These are phyloP conservation scores for Drosophila tsacasi DNA, from an alignment of 1,140 invertebrate species.

Conservation along the genomic window DNA sequence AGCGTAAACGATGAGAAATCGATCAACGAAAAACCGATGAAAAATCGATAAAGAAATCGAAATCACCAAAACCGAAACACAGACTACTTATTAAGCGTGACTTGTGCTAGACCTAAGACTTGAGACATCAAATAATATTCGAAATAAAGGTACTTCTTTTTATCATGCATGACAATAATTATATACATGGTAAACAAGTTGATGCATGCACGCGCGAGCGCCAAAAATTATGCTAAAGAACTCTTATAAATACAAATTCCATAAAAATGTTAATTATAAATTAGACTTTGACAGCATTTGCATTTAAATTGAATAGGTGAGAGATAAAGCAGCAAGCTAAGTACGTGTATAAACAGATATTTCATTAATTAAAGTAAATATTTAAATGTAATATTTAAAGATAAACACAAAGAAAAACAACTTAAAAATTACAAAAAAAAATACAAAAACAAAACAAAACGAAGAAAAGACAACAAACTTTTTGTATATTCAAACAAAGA, in stretches of 20 bases:
- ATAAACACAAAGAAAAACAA: conserved; percentile 22
- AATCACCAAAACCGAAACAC: conserved; percentile 45
- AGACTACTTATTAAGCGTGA: conserved; percentile 65
- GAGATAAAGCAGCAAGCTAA: conserved; percentile 21
- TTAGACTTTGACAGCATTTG: conserved; percentile 67
- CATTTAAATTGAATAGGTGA: conserved; percentile 59
- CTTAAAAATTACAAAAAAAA: conserved; percentile 17
- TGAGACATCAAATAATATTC: conserved; percentile 44
- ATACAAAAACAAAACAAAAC: conserved; percentile 1
- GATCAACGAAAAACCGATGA: conserved; percentile 39
- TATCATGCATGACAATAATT: conserved; percentile 83
- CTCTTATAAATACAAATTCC: conserved; percentile 35
- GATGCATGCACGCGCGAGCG: conserved; percentile 50
- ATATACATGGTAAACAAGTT: conserved; percentile 60
- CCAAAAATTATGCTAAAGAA: conserved; percentile 79
- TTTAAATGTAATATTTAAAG: conserved; percentile 70
- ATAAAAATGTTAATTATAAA: conserved; percentile 63
- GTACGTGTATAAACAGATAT: conserved; percentile 67
- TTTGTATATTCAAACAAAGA: conserved; percentile 71
- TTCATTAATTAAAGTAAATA: conserved; percentile 64
- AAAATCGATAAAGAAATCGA: conserved; percentile 32
- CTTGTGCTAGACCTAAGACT: conserved; percentile 68
- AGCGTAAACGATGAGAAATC: conserved; percentile 48
- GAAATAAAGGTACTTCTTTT: conserved; percentile 49
- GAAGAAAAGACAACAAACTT: conserved; percentile 50